Percentiles rank a stretch among this genome's conserved stretches.
These are phyloP conservation scores for Zeugodacus cucurbitae DNA, from an alignment of 1,140 invertebrate genomes.

Conservation along the genomic window DNA sequence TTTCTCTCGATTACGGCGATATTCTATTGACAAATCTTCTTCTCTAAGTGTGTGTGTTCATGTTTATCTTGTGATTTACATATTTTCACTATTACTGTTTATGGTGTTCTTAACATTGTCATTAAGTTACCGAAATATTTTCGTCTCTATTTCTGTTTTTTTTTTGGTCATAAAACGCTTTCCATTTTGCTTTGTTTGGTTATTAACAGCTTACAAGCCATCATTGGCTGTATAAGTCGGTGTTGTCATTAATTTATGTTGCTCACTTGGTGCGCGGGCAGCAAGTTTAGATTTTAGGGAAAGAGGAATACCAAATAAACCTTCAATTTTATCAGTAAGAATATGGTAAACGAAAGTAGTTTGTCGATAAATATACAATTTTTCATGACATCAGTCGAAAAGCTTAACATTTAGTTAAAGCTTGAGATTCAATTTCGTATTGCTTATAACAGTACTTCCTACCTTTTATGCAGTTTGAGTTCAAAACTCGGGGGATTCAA, in stretches of 20 bases:
- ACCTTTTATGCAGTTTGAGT: too few relatives aligned
- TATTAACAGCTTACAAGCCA: not conserved
- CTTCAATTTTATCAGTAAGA: too few relatives aligned
- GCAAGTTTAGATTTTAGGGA: not conserved
- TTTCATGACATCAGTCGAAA: too few relatives aligned
- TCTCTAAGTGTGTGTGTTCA: not conserved
- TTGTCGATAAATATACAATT: too few relatives aligned
- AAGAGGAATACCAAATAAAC: too few relatives aligned
- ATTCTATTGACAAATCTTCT: not conserved
- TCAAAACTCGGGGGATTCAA: too few relatives aligned
- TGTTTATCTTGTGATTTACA: not conserved
- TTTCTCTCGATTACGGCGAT: not conserved
- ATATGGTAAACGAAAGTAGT: too few relatives aligned
- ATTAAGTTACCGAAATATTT: not conserved
- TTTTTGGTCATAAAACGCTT: constrained; percentile 16
- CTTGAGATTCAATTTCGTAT: too few relatives aligned
- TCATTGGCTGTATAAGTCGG: not conserved
- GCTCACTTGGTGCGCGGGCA: not conserved
- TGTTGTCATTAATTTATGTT: not conserved
- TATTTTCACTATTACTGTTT: constrained; percentile 6
- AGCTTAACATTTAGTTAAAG: too few relatives aligned
- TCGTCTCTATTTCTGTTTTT: not conserved
- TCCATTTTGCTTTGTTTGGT: constrained; percentile 10
- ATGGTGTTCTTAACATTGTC: not conserved
- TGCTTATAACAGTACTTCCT: too few relatives aligned